phyloP scores from a whole-genome alignment of 2,113 vertebrate species.

The Silurus meridionalis region DNA sequence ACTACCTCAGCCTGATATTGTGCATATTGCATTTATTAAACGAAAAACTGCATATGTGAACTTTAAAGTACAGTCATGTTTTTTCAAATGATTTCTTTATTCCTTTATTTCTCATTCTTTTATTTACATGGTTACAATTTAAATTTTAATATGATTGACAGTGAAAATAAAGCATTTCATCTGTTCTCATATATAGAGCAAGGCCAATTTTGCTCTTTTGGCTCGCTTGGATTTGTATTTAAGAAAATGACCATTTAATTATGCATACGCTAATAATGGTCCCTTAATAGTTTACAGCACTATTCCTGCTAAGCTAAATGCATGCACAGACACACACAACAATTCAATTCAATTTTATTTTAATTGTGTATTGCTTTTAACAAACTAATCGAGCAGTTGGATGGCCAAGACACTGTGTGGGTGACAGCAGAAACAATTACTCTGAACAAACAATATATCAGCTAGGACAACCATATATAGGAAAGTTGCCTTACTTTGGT shows the following conservation, averaged over 20 bases:
- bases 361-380: no score
- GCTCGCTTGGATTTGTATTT: background rate
- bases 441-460: slow-evolving; percentile 33
- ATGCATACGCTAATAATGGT: background rate
- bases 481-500: background rate
- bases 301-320: background rate
- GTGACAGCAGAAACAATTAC: slow-evolving; percentile 19
- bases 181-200: background rate
- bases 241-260: background rate
- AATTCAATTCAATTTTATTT: background rate
- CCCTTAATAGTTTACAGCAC: background rate
- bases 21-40: no score
- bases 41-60: no score
- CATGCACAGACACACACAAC: background rate
- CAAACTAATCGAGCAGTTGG: slow-evolving; percentile 64
- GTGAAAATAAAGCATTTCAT: no score
- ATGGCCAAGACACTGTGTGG: background rate
- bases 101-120: no score
- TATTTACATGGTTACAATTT: no score
- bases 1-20: no score
- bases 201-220: background rate
- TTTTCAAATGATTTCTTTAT: no score
- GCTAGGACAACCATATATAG: background rate
- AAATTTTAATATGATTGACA: no score
- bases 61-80: no score